A percentile compares a stretch with the other conserved stretches of the same genome.
These are phyloP conservation scores for Zosterops hypoxanthus DNA, from an alignment of 2,113 vertebrate genomes.

Conservation along the genomic window DNA sequence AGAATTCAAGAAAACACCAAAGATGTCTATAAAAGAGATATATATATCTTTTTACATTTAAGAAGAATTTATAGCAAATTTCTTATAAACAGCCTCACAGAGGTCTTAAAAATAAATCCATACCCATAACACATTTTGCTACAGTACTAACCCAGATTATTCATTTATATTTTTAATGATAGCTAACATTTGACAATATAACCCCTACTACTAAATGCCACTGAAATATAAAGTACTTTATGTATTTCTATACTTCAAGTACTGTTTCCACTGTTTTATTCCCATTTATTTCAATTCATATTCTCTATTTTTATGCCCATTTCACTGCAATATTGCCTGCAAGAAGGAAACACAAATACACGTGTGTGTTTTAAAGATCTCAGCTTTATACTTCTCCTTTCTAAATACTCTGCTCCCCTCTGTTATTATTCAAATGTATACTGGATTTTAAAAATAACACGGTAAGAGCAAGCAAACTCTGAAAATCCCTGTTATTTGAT, in stretches of 20 bases:
- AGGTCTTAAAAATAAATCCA: constrained; percentile 22
- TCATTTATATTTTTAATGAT: constrained; percentile 39
- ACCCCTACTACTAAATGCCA: background rate
- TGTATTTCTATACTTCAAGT: background rate
- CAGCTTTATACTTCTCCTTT: constrained; percentile 20
- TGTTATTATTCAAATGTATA: background rate
- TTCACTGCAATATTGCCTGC: background rate
- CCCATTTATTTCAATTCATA: constrained; percentile 5
- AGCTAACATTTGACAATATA: constrained; percentile 26
- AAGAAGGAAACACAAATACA: constrained; percentile 25
- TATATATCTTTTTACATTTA: background rate
- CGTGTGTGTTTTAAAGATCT: background rate
- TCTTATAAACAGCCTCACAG: constrained; percentile 8
- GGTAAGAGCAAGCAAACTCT: constrained; percentile 43
- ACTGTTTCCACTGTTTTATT: constrained; percentile 12
- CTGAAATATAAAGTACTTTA: constrained; percentile 23
- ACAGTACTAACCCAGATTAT: constrained; percentile 19
- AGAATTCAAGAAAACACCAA: constrained; percentile 22
- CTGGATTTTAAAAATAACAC: constrained; percentile 10
- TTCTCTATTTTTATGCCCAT: background rate
- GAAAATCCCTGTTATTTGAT: constrained; percentile 57
- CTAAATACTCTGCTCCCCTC: constrained; percentile 35
- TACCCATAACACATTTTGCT: constrained; percentile 17
- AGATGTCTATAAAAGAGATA: constrained; percentile 21
- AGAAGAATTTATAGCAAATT: constrained; percentile 6